Percentiles rank a stretch among this genome's conserved stretches.
Evolutionary conservation across 2,888 invertebrate genomes (phyloP).

Genomic region (Caenorhabditis sp.): DNA sequence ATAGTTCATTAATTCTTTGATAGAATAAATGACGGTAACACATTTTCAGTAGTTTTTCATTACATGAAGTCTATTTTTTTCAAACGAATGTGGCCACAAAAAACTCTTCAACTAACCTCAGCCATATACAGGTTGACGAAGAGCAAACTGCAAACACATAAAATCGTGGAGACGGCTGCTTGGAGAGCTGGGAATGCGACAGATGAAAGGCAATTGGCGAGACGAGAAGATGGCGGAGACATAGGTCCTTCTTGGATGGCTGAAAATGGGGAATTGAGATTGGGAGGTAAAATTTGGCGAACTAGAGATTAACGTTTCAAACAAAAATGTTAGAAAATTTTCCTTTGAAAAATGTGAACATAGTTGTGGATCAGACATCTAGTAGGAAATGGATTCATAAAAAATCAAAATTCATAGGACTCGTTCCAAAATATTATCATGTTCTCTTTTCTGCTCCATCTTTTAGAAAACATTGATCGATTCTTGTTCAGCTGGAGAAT

Average conservation of each 20-base stretch:
- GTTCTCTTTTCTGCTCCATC: no score
- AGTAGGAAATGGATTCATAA: no score
- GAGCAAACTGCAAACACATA: constrained; percentile 56
- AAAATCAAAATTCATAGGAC: no score
- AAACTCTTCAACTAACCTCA: constrained; percentile 32
- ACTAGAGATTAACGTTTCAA: no score
- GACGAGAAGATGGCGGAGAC: constrained; percentile 50
- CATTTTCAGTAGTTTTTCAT: not conserved
- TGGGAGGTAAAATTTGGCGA: not conserved
- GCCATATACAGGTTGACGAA: constrained; percentile 68
- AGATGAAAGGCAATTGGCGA: constrained; percentile 57
- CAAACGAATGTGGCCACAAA: constrained; percentile 1
- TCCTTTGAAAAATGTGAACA: no score
- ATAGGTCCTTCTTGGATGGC: constrained; percentile 53
- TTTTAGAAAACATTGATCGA: no score
- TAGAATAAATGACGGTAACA: no score
- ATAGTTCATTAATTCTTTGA: no score
- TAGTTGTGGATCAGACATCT: no score
- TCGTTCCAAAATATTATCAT: no score
- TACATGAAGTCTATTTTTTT: not conserved
- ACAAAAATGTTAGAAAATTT: no score
- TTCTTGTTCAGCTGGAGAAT: no score
- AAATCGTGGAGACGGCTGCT: constrained; percentile 48
- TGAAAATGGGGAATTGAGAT: constrained; percentile 6
- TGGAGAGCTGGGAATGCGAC: constrained; percentile 61